phyloP scores from a whole-genome alignment of 2,888 invertebrate genomes.

The Anaspis maculata region DNA sequence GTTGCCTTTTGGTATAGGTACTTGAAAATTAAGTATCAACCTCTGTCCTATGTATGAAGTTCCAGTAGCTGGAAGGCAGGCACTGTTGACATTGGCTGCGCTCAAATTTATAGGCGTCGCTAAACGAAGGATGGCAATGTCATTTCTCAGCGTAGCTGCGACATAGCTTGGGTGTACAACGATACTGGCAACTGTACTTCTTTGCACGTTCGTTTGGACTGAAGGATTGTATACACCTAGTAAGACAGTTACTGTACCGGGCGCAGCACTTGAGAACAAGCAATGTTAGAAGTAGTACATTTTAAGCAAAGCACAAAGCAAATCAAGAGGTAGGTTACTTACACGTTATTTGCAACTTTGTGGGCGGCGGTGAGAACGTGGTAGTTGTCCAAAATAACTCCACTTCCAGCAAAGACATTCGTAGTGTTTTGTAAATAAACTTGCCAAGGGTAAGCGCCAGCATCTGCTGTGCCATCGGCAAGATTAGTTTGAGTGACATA shows the following conservation, averaged over 20 bases:
- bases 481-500: constrained; percentile 34
- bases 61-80: constrained; percentile 49
- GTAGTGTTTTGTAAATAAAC: constrained; percentile 40
- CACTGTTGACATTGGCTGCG: constrained; percentile 51
- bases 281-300: too few species aligned
- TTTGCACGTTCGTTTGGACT: constrained; percentile 8
- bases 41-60: constrained; percentile 25
- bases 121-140: constrained; percentile 73
- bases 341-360: too few species aligned
- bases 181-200: constrained; percentile 23
- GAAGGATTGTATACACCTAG: neutral
- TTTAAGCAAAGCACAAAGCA: too few species aligned
- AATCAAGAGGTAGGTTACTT: too few species aligned
- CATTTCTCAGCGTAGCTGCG: constrained; percentile 64
- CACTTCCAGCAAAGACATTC: constrained; percentile 56
- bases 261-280: neutral
- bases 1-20: too few species aligned
- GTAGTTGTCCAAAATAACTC: constrained; percentile 57
- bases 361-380: constrained; percentile 70
- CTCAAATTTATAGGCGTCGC: constrained; percentile 49
- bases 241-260: neutral
- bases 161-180: constrained; percentile 56
- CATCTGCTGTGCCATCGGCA: constrained; percentile 51
- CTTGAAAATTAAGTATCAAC: neutral
- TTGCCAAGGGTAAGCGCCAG: constrained; percentile 69